Conservation (phyloP, 2,113 vertebrate species). For the Hypanus sabinus region DNA sequence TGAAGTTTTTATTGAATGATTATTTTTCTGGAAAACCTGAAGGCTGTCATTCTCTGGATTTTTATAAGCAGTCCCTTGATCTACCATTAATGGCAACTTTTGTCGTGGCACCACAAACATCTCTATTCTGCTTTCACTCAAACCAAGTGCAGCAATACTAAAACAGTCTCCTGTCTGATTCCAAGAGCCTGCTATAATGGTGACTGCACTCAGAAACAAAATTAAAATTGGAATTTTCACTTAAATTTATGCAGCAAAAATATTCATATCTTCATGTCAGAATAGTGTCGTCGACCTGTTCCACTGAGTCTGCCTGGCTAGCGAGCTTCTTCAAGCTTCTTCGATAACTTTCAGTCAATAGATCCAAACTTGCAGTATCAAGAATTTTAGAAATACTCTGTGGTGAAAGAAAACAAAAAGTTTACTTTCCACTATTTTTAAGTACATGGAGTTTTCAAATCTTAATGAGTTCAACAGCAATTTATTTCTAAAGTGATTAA, state of each 20-base stretch:
- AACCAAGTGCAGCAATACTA: slow-evolving; percentile 10
- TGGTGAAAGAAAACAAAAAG: not conserved
- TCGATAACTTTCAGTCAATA: slow-evolving; percentile 77
- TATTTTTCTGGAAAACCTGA: slow-evolving; percentile 28
- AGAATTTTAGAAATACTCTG: slow-evolving; percentile 80
- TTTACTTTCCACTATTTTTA: not conserved
- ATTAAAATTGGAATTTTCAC: slow-evolving; percentile 63
- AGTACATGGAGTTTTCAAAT: not conserved
- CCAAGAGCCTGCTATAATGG: slow-evolving; percentile 17
- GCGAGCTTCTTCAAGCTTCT: slow-evolving; percentile 89
- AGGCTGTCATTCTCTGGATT: not conserved
- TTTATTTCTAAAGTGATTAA: not conserved
- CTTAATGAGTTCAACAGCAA: not conserved
- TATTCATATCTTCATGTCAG: slow-evolving; percentile 62
- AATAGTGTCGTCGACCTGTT: slow-evolving; percentile 94
- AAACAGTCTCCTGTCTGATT: not conserved
- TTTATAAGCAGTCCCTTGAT: not conserved
- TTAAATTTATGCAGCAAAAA: slow-evolving; percentile 44
- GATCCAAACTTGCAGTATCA: slow-evolving; percentile 83
- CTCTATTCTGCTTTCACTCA: not conserved
- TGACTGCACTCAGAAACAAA: slow-evolving; percentile 27
- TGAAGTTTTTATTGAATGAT: slow-evolving; percentile 30
- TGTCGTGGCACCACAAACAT: not conserved
- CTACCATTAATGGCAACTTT: not conserved
- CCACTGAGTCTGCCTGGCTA: slow-evolving; percentile 72